phyloP scores from a whole-genome alignment of 2,888 invertebrate species.

The Rhyacophila evoluta region DNA sequence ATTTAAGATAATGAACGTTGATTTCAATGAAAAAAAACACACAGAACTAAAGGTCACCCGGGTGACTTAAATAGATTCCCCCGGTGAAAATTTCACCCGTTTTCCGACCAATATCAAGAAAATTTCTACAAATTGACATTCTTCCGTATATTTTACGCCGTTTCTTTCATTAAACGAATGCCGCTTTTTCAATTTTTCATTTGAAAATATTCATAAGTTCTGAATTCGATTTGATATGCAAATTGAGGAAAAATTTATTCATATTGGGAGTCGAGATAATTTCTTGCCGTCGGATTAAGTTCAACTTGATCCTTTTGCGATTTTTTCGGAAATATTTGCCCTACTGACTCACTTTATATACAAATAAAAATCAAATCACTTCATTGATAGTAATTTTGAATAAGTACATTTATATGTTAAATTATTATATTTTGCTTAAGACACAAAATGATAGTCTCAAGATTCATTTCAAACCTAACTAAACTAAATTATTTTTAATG shows the following conservation, averaged over 20 bases:
- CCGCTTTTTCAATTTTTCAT: conserved; percentile 16
- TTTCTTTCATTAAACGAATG: conserved; percentile 2
- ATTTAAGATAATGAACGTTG: too few species aligned
- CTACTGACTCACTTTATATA: too few species aligned
- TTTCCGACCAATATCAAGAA: background rate
- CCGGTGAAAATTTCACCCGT: background rate
- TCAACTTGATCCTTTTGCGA: background rate
- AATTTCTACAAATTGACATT: conserved; percentile 1
- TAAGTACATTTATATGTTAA: too few species aligned
- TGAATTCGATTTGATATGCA: background rate
- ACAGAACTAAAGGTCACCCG: background rate
- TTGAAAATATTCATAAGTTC: background rate
- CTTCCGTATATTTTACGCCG: conserved; percentile 9
- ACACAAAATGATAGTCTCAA: too few species aligned
- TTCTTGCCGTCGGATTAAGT: background rate
- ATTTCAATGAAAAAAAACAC: background rate
- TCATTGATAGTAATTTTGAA: too few species aligned
- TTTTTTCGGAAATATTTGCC: background rate
- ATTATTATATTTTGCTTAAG: too few species aligned
- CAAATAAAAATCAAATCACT: too few species aligned
- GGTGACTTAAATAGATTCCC: background rate
- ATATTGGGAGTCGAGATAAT: conserved; percentile 14
- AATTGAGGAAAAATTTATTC: conserved; percentile 19
- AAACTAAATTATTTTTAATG: too few species aligned
- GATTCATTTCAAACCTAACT: too few species aligned